Conservation (phyloP, 2,888 invertebrate genomes). For the Archips xylosteana region DNA sequence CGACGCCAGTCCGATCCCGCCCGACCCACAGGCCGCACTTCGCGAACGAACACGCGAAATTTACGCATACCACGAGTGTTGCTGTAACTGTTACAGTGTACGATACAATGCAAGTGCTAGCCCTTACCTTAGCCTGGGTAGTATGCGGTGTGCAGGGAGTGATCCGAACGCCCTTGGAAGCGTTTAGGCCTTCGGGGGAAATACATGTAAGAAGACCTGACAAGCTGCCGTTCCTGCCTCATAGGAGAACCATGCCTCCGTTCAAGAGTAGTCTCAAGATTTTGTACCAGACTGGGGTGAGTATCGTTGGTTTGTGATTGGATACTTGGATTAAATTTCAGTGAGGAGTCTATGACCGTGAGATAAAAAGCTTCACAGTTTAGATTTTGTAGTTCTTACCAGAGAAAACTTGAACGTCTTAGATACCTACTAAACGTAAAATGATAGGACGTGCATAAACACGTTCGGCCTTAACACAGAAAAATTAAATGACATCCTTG, state of each 20-base stretch:
- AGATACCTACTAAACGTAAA: too few species aligned
- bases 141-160: constrained; percentile 71
- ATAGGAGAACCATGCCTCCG: constrained; percentile 81
- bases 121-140: constrained; percentile 71
- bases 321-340: neutral
- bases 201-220: constrained; percentile 80
- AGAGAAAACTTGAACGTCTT: too few species aligned
- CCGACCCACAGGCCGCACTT: constrained; percentile 70
- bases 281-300: constrained; percentile 91
- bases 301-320: constrained; percentile 56
- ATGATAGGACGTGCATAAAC: too few species aligned
- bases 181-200: constrained; percentile 80
- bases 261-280: constrained; percentile 86
- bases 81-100: constrained; percentile 47
- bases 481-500: too few species aligned
- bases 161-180: constrained; percentile 85
- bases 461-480: too few species aligned
- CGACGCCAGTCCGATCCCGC: constrained; percentile 74
- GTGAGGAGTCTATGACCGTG: neutral
- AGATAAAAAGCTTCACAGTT: neutral
- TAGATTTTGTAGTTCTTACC: too few species aligned
- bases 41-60: constrained; percentile 60
- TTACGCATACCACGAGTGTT: constrained; percentile 45
- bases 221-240: constrained; percentile 73
- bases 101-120: constrained; percentile 76